A percentile compares a stretch with the other conserved stretches of the same genome.
Evolutionary conservation across 2,797 vertebrate genomes (phyloP).

Genomic region (Hoplostethus mediterraneus): DNA sequence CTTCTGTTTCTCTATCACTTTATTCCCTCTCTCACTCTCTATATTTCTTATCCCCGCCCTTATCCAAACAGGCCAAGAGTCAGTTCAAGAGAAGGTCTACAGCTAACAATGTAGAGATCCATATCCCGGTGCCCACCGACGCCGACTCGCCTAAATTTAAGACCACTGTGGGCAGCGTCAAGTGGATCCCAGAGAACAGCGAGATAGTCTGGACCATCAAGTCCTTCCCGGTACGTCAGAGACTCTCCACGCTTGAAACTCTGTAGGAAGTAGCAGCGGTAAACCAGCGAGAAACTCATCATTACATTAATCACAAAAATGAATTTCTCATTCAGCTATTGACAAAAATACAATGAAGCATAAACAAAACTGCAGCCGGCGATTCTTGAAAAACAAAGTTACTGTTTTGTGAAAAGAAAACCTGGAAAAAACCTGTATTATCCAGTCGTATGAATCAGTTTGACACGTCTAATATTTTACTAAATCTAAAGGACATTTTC

Average conservation of each 20-base stretch:
- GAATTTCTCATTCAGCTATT: no score
- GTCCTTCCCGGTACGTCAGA: slow-evolving; percentile 89
- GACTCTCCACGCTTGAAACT: no score
- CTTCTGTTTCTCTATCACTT: neutral
- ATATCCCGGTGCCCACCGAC: slow-evolving; percentile 91
- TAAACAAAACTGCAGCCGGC: no score
- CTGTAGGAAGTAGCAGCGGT: neutral
- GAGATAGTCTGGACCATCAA: slow-evolving; percentile 94
- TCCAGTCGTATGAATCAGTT: no score
- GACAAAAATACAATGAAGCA: no score
- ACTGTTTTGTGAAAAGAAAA: no score
- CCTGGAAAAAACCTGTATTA: no score
- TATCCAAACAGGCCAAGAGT: slow-evolving; percentile 86
- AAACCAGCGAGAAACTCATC: neutral
- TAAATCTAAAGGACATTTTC: no score
- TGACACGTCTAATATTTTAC: no score
- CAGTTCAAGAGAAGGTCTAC: slow-evolving; percentile 92
- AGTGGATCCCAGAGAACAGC: slow-evolving; percentile 93
- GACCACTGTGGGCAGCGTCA: slow-evolving; percentile 91
- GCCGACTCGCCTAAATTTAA: slow-evolving; percentile 93
- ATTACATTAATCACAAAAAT: no score
- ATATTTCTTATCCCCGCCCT: neutral
- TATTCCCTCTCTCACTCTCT: neutral
- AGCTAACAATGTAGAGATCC: slow-evolving; percentile 93
- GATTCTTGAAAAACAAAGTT: no score